These are phyloP conservation scores for Plemyria rubiginata DNA, from an alignment of 2,888 invertebrate genomes.

Conservation along the genomic window DNA sequence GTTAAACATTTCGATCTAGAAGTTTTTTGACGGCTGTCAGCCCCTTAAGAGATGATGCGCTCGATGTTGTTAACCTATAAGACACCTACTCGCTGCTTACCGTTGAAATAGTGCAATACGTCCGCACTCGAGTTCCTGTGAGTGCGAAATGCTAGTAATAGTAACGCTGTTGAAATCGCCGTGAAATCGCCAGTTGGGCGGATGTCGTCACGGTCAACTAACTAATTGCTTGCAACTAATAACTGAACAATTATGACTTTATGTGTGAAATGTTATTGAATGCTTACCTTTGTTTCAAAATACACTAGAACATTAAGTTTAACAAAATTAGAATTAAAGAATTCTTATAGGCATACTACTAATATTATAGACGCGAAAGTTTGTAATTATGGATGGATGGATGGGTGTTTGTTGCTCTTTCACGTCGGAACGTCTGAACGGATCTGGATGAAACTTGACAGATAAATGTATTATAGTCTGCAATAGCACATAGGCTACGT, in stretches of 20 bases:
- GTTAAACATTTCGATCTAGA: too few relatives aligned
- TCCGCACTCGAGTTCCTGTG: slow-evolving; percentile 14
- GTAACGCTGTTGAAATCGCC: slow-evolving; percentile 34
- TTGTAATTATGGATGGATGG: too few relatives aligned
- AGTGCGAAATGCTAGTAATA: slow-evolving; percentile 23
- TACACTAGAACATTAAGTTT: background rate
- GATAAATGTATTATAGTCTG: too few relatives aligned
- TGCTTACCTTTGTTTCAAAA: background rate
- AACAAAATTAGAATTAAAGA: background rate
- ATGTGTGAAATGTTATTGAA: slow-evolving; percentile 10
- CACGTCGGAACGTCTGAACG: too few relatives aligned
- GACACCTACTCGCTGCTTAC: background rate
- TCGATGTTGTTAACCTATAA: too few relatives aligned
- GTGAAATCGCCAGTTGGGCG: slow-evolving; percentile 36
- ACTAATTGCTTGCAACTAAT: slow-evolving; percentile 24
- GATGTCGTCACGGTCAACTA: slow-evolving; percentile 43
- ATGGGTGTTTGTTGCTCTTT: too few relatives aligned
- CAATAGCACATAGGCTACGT: too few relatives aligned
- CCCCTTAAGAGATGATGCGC: too few relatives aligned
- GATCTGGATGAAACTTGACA: too few relatives aligned
- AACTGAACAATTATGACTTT: slow-evolving; percentile 14
- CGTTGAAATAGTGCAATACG: slow-evolving; percentile 6
- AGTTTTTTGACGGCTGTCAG: too few relatives aligned
- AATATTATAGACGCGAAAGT: too few relatives aligned
- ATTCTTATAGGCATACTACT: too few relatives aligned